Conservation (phyloP, 1,140 invertebrate species). For the Tigriopus japonicus region DNA sequence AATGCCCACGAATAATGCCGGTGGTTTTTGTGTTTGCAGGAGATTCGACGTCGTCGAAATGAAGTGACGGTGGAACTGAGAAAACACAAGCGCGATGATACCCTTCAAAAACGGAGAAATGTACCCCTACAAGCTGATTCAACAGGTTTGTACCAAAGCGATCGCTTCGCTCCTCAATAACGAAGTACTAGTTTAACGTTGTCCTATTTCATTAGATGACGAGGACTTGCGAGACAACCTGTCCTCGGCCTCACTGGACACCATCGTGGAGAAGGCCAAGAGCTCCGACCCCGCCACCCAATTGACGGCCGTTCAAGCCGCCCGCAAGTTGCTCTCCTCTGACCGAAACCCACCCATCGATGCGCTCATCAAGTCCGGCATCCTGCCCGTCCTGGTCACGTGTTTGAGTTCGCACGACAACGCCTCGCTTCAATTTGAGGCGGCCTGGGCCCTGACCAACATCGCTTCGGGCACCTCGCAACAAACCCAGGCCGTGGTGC, state of each 20-base stretch:
- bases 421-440: constrained; percentile 88
- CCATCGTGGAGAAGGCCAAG: constrained; percentile 52
- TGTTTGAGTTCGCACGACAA: constrained; percentile 71
- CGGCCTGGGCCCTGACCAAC: constrained; percentile 97
- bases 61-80: constrained; percentile 33
- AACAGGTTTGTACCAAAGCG: constrained; percentile 11
- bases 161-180: constrained; percentile 1
- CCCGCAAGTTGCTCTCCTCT: constrained; percentile 81
- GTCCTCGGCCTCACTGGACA: constrained; percentile 39
- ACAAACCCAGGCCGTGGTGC: constrained; percentile 89
- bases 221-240: constrained; percentile 36
- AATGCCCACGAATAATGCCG: no score
- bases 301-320: constrained; percentile 51
- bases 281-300: constrained; percentile 45
- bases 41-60: constrained; percentile 29
- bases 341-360: constrained; percentile 98
- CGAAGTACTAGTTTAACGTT: not conserved
- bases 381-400: constrained; percentile 77
- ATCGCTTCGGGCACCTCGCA: constrained; percentile 91
- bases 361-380: constrained; percentile 74
- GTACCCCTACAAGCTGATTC: constrained; percentile 19
- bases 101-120: constrained; percentile 36
- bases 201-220: constrained; percentile 14
- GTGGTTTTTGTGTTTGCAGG: constrained; percentile 19
- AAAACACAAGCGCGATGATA: constrained; percentile 36